These are phyloP conservation scores for Echeneis naucrates DNA, from an alignment of 2,797 vertebrate genomes.

Conservation along the genomic window DNA sequence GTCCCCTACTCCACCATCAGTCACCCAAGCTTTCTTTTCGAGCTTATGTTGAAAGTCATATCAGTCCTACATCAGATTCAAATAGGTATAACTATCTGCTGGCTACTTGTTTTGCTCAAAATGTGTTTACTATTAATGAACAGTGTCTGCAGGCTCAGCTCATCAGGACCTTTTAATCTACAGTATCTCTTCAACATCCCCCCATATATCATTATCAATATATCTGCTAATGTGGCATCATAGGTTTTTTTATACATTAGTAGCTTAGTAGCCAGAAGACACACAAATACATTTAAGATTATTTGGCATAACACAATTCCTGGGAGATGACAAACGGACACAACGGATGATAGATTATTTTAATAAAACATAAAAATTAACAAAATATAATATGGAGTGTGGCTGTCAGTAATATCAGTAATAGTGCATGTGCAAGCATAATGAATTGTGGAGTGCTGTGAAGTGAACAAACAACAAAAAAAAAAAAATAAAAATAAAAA, in stretches of 20 bases:
- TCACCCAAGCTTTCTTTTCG: background rate
- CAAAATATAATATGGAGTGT: no score
- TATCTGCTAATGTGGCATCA: background rate
- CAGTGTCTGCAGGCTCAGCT: background rate
- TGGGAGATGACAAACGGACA: no score
- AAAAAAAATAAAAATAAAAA: no score
- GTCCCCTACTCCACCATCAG: slow-evolving; percentile 7
- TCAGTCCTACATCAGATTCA: slow-evolving; percentile 28
- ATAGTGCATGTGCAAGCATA: no score
- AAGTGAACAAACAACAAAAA: no score
- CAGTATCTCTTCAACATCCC: background rate
- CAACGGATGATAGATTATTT: no score
- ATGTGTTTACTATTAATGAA: background rate
- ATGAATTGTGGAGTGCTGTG: no score
- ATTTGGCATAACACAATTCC: no score
- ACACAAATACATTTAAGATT: background rate
- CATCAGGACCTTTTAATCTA: background rate
- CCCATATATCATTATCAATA: background rate
- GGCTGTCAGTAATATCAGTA: no score
- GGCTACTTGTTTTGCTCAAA: background rate
- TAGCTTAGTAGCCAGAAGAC: background rate
- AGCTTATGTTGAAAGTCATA: slow-evolving; percentile 40
- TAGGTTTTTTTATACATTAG: background rate
- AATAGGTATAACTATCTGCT: slow-evolving; percentile 40
- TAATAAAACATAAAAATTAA: no score